Base-by-base conservation (phyloP, 2,113 vertebrate species). In the Catharus bicknelli region DNA sequence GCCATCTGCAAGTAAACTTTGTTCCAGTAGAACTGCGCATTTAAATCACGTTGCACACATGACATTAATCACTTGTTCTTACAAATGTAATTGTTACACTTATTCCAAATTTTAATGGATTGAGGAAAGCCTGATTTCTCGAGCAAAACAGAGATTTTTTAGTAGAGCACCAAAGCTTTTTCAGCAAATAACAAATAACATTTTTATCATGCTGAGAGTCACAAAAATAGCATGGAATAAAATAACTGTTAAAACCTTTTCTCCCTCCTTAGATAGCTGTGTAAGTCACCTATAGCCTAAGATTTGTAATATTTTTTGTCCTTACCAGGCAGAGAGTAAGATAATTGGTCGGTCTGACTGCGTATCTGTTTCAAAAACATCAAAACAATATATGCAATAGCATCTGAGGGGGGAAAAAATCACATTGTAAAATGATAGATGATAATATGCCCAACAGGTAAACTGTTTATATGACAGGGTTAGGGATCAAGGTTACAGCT, bases 181-280 rank as follows among this genome's bases (percentile, higher is more conserved):
- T 79, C 85, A 92, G 54, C 54, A 87, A 87, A 94, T 83, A 95
- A 93, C 74, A 96, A 92, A 94, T 94, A 95, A 85, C 14, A 75
- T 80, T 76, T 94, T 63, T 90, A 72, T 86, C 86, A 77, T 87
- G 67, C 62, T 83, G 90, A 90, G 15, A 23, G 53, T 81, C 69
- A 78, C 80, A 96, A 96, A 96, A 94, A 47, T 90, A 94, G 11
- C 25, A 68, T 6, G 20, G 53, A 50, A 85, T 88, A 34, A 77
- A 93, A 93, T 82, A 96, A 57, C 48, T 94, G 94, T 95, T 96
- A 87, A 95, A 97, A 94, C 43, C 59, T 91, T 75, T 90, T 86
- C 45, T 34, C 16, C 25, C 51, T 79, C 59, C 64, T 84, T 93
- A 80, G 88, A 73, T 43, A 96, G 42, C 45, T 91, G 7, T 76